These are phyloP conservation scores for Leucosticte australis DNA, from an alignment of 2,113 vertebrate species.

Conservation along the genomic window DNA sequence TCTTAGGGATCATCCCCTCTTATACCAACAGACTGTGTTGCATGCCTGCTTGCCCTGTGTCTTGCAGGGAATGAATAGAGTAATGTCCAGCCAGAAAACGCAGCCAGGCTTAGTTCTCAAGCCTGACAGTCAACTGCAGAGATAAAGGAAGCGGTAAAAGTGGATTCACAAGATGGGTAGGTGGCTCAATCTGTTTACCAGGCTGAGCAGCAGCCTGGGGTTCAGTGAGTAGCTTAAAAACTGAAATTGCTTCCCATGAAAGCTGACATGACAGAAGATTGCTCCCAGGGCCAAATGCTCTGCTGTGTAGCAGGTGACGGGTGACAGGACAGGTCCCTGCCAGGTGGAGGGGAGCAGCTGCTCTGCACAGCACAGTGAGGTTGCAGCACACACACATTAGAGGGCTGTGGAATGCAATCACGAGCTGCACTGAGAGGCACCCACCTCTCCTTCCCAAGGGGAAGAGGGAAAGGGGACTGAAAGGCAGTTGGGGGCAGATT, in stretches of 20 bases:
- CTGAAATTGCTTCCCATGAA: neutral
- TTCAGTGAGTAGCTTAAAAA: neutral
- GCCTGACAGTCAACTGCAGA: accelerated
- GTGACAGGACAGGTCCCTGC: neutral
- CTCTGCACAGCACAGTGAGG: accelerated
- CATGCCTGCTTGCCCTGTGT: neutral
- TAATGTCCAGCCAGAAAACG: neutral
- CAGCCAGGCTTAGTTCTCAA: neutral
- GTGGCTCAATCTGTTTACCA: neutral
- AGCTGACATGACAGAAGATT: neutral
- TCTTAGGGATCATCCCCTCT: neutral
- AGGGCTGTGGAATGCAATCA: neutral
- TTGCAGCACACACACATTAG: neutral
- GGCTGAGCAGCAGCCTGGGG: neutral
- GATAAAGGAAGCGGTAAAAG: neutral
- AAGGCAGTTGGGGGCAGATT: neutral
- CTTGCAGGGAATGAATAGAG: accelerated
- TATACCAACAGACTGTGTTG: accelerated
- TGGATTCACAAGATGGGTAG: neutral
- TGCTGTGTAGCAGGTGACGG: neutral
- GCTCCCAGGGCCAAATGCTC: neutral
- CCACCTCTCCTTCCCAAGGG: accelerated
- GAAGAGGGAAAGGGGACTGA: neutral
- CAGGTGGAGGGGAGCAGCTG: accelerated
- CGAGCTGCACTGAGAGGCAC: neutral